Evolutionary conservation across 2,113 vertebrate genomes (phyloP).

Genomic region (Oryzias woworae): DNA sequence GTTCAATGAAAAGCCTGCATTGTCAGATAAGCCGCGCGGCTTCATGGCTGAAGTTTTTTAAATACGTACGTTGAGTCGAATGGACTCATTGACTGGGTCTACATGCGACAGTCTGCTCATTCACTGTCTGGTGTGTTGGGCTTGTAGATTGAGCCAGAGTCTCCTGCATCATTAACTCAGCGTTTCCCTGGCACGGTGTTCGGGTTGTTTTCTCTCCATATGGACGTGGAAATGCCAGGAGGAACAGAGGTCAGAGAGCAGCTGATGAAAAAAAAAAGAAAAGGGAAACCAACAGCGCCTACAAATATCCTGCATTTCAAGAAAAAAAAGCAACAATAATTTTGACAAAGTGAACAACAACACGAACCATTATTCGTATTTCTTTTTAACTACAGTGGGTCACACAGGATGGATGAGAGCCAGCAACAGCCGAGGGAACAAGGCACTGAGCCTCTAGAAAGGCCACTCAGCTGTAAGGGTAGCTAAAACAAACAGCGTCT

Average conservation of each 20-base stretch:
- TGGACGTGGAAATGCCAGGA: constrained; percentile 46
- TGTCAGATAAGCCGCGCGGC: constrained; percentile 64
- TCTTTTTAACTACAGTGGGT: constrained; percentile 29
- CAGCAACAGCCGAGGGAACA: constrained; percentile 19
- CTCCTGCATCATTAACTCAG: constrained; percentile 68
- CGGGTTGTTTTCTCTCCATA: constrained; percentile 43
- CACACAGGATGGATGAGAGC: constrained; percentile 35
- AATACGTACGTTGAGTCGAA: constrained; percentile 32
- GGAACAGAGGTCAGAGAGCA: constrained; percentile 45
- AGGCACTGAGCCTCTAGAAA: constrained; percentile 34
- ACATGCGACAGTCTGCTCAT: constrained; percentile 41
- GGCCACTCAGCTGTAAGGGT: constrained; percentile 54
- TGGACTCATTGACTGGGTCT: constrained; percentile 30
- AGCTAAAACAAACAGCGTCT: constrained; percentile 47
- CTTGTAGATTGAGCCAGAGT: constrained; percentile 39
- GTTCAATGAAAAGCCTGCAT: constrained; percentile 60
- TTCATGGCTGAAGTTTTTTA: constrained; percentile 39
- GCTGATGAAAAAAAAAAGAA: constrained; percentile 1
- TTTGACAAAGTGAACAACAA: neutral
- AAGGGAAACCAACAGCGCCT: constrained; percentile 4
- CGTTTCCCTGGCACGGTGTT: constrained; percentile 42
- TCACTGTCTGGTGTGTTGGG: constrained; percentile 37
- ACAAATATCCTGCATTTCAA: neutral
- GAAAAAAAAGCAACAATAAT: neutral
- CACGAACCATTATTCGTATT: constrained; percentile 6